phyloP scores from a whole-genome alignment of 2,888 invertebrate species.

The Corbicula japonica region DNA sequence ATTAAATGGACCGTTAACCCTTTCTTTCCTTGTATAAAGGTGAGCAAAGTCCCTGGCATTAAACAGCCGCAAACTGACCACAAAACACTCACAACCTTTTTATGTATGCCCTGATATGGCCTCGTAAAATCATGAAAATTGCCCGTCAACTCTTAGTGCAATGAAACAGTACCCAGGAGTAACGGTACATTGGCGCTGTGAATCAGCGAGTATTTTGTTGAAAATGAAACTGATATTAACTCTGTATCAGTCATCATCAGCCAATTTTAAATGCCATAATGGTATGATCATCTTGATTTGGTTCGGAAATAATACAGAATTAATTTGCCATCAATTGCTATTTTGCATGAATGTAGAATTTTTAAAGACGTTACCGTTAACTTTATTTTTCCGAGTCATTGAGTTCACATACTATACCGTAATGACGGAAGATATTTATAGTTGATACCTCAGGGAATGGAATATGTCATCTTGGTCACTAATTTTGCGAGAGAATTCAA shows the following conservation, averaged over 20 bases:
- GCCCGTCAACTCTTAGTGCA: constrained; percentile 38
- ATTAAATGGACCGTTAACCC: constrained; percentile 27
- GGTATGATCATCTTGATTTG: constrained; percentile 40
- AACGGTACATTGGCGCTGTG: constrained; percentile 57
- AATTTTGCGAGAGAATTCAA: too few species aligned
- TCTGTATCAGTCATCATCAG: constrained; percentile 34
- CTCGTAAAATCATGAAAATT: constrained; percentile 40
- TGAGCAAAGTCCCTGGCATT: constrained; percentile 44
- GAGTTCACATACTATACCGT: neutral
- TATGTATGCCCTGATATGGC: constrained; percentile 27
- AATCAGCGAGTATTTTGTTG: constrained; percentile 37
- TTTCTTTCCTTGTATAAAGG: constrained; percentile 28
- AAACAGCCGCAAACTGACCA: constrained; percentile 42
- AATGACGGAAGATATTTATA: neutral
- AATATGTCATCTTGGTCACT: too few species aligned
- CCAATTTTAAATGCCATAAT: constrained; percentile 41
- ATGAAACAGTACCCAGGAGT: constrained; percentile 52
- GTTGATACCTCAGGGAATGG: too few species aligned
- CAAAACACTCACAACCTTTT: constrained; percentile 30
- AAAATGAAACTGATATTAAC: constrained; percentile 48
- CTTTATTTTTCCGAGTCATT: constrained; percentile 39
- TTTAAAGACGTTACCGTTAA: constrained; percentile 24
- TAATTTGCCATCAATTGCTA: constrained; percentile 51
- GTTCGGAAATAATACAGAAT: constrained; percentile 48
- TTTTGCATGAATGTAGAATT: constrained; percentile 33